These are phyloP conservation scores for Takifugu bimaculatus DNA, from an alignment of 2,113 vertebrate genomes.

Conservation along the genomic window DNA sequence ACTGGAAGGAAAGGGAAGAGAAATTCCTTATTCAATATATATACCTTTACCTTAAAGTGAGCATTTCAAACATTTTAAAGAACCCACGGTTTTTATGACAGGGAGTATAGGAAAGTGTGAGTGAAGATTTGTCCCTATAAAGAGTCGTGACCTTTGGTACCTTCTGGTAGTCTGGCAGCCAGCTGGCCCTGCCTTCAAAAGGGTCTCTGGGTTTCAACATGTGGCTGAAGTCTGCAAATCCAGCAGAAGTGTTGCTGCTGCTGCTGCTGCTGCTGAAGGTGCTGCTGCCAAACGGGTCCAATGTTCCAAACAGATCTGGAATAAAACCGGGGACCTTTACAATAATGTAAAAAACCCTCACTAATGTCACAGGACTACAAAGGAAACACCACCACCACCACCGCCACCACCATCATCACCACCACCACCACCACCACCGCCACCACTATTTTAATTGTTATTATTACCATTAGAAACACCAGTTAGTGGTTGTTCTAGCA, in stretches of 20 bases:
- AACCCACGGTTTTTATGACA: too few relatives aligned
- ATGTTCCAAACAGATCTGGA: slow-evolving; percentile 85
- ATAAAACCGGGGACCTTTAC: not conserved
- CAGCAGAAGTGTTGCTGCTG: slow-evolving; percentile 79
- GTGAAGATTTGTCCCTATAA: too few relatives aligned
- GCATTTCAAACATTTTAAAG: not conserved
- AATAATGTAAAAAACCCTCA: not conserved
- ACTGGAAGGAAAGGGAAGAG: slow-evolving; percentile 59
- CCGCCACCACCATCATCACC: too few relatives aligned
- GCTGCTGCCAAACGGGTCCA: slow-evolving; percentile 89
- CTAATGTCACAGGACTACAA: too few relatives aligned
- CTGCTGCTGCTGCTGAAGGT: slow-evolving; percentile 58
- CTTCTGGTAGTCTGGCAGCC: slow-evolving; percentile 71
- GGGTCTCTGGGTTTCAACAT: slow-evolving; percentile 87
- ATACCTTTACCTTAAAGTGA: not conserved
- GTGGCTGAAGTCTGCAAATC: slow-evolving; percentile 97
- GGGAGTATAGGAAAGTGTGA: too few relatives aligned
- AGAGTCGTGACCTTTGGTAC: slow-evolving; percentile 22
- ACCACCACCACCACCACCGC: too few relatives aligned
- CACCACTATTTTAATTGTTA: too few relatives aligned
- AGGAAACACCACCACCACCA: too few relatives aligned
- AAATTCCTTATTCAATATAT: not conserved
- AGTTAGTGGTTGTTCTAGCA: too few relatives aligned
- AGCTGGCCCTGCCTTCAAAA: slow-evolving; percentile 62
- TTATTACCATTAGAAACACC: too few relatives aligned